A percentile compares a stretch with the other conserved stretches of the same genome.
These are phyloP conservation scores for Euschistus heros DNA, from an alignment of 1,140 invertebrate genomes.

Conservation along the genomic window DNA sequence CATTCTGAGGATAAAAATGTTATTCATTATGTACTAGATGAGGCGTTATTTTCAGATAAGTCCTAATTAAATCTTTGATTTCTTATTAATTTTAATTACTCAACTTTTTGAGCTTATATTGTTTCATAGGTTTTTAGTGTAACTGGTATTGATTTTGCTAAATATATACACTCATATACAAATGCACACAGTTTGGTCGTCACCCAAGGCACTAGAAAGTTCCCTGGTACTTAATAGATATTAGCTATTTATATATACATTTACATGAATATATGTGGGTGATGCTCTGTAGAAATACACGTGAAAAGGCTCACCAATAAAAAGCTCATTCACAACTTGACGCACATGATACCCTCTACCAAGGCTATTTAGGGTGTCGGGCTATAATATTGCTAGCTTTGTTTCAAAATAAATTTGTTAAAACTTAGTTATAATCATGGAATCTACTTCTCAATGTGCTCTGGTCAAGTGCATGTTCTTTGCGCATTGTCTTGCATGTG, in stretches of 20 bases:
- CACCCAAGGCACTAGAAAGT: conserved; percentile 4
- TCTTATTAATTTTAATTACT: too few relatives aligned
- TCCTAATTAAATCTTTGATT: too few relatives aligned
- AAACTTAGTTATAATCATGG: neutral
- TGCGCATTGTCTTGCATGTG: conserved; percentile 8
- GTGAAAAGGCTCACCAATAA: conserved; percentile 1
- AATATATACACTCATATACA: too few relatives aligned
- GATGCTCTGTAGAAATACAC: conserved; percentile 9
- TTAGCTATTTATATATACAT: neutral
- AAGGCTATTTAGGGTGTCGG: too few relatives aligned
- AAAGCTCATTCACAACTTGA: conserved; percentile 20
- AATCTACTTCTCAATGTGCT: conserved; percentile 4
- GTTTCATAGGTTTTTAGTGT: too few relatives aligned
- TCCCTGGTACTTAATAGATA: neutral
- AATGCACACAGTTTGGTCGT: neutral
- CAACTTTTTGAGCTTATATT: too few relatives aligned
- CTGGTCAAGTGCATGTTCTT: conserved; percentile 1
- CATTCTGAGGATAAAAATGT: too few relatives aligned
- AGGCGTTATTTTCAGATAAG: too few relatives aligned
- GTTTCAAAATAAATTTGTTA: too few relatives aligned
- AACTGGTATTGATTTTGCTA: too few relatives aligned
- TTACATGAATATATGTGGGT: neutral
- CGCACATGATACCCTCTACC: neutral
- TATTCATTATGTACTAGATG: too few relatives aligned
- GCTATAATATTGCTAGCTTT: too few relatives aligned